A percentile compares a stretch with the other conserved stretches of the same genome.
Evolutionary conservation across 1,140 invertebrate genomes (phyloP).

Genomic region (Drosophila subpulchrella): DNA sequence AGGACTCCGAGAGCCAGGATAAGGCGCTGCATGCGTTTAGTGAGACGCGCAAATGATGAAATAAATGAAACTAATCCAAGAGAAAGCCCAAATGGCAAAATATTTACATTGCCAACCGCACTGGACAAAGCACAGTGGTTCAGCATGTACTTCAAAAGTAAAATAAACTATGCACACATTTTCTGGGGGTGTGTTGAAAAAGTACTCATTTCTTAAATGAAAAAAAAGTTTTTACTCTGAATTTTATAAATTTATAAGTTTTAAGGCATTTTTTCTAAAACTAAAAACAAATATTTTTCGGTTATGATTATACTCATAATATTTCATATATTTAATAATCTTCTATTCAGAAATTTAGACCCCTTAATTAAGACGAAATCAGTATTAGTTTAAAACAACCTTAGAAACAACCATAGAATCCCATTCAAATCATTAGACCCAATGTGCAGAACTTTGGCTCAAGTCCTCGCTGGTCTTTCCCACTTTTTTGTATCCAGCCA

Average conservation of each 20-base stretch:
- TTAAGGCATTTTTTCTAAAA: no score
- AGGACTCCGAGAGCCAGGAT: constrained; percentile 18
- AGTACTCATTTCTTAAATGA: no score
- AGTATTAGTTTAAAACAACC: no score
- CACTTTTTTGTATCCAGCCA: constrained; percentile 45
- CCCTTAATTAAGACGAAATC: neutral
- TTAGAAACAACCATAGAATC: no score
- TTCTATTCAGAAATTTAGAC: no score
- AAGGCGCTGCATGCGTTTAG: constrained; percentile 68
- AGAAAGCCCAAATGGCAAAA: constrained; percentile 80
- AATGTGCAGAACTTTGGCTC: constrained; percentile 17
- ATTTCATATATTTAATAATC: no score
- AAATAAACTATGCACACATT: neutral
- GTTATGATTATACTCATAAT: no score
- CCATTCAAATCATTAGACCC: neutral
- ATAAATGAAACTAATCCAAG: constrained; percentile 83
- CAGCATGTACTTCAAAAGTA: neutral
- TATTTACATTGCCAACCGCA: constrained; percentile 76
- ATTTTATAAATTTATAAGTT: no score
- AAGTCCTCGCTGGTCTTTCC: constrained; percentile 10
- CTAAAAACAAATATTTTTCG: no score
- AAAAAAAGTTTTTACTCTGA: no score
- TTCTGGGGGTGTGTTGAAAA: neutral
- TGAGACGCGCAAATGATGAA: constrained; percentile 78
- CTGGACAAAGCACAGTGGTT: constrained; percentile 46